A percentile compares a stretch with the other conserved stretches of the same genome.
Evolutionary conservation across 1,140 invertebrate genomes (phyloP).

Genomic region (Nebria ingens): DNA sequence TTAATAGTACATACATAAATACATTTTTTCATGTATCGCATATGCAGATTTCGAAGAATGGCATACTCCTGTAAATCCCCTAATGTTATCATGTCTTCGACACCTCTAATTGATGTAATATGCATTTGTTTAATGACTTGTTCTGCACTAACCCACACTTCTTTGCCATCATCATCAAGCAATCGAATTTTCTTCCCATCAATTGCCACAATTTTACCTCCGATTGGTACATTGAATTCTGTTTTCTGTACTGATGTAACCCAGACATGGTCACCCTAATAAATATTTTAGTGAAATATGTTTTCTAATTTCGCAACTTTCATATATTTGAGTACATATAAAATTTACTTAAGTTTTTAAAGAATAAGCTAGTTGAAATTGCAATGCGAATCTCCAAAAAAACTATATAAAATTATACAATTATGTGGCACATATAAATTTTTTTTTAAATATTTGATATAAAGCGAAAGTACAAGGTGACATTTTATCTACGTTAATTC

Average conservation of each 20-base stretch:
- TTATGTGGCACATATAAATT: not conserved
- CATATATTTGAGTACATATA: too few species aligned
- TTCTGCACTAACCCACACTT: conserved; percentile 39
- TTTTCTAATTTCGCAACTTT: too few species aligned
- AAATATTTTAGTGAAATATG: not conserved
- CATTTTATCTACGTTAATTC: not conserved
- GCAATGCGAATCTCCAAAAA: too few species aligned
- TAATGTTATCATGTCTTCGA: conserved; percentile 91
- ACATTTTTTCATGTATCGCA: conserved; percentile 75
- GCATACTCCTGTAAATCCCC: conserved; percentile 88
- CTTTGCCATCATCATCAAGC: conserved; percentile 67
- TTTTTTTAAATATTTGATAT: not conserved
- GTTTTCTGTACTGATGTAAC: conserved; percentile 57
- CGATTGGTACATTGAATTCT: conserved; percentile 76
- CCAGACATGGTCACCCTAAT: conserved; percentile 78
- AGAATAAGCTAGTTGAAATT: too few species aligned
- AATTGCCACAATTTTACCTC: conserved; percentile 64
- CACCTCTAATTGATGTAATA: conserved; percentile 68
- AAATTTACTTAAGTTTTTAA: too few species aligned
- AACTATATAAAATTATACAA: not conserved
- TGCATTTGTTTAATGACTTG: conserved; percentile 75
- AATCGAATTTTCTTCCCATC: conserved; percentile 70
- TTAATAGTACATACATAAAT: conserved; percentile 68
- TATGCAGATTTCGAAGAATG: conserved; percentile 83
- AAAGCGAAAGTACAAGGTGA: not conserved